These are phyloP conservation scores for Ephestia elutella DNA, from an alignment of 1,140 invertebrate genomes.

Conservation along the genomic window DNA sequence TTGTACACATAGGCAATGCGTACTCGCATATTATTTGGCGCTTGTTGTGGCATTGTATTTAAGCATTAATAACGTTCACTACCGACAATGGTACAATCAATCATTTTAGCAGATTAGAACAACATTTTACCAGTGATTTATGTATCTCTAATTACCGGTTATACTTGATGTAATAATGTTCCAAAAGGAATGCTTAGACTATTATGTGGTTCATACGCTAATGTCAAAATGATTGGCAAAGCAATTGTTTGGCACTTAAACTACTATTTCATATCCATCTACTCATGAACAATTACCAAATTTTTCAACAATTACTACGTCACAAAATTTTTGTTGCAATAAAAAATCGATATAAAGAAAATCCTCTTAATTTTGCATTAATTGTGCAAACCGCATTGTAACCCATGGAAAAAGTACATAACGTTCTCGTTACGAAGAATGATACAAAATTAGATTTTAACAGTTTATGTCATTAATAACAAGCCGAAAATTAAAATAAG, in stretches of 20 bases:
- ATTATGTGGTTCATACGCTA: constrained; percentile 15
- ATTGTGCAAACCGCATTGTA: background rate
- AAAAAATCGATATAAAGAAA: background rate
- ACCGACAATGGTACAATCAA: constrained; percentile 32
- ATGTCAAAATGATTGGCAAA: constrained; percentile 26
- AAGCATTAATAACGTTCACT: constrained; percentile 24
- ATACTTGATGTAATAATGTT: constrained; percentile 17
- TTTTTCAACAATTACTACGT: constrained; percentile 6
- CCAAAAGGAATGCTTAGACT: background rate
- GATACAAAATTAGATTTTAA: background rate
- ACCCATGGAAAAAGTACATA: background rate
- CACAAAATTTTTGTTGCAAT: background rate
- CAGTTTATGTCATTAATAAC: background rate
- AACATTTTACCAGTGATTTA: constrained; percentile 45
- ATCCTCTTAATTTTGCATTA: background rate
- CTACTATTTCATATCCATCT: background rate
- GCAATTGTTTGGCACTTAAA: constrained; percentile 17
- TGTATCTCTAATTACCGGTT: constrained; percentile 36
- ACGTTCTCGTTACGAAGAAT: background rate
- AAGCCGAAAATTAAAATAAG: background rate
- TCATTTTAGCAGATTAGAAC: constrained; percentile 39
- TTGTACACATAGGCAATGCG: background rate
- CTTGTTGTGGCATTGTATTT: constrained; percentile 12
- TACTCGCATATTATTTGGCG: background rate
- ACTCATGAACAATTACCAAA: background rate